phyloP scores from a whole-genome alignment of 2,888 invertebrate species.

The Eucera pruinosa region DNA sequence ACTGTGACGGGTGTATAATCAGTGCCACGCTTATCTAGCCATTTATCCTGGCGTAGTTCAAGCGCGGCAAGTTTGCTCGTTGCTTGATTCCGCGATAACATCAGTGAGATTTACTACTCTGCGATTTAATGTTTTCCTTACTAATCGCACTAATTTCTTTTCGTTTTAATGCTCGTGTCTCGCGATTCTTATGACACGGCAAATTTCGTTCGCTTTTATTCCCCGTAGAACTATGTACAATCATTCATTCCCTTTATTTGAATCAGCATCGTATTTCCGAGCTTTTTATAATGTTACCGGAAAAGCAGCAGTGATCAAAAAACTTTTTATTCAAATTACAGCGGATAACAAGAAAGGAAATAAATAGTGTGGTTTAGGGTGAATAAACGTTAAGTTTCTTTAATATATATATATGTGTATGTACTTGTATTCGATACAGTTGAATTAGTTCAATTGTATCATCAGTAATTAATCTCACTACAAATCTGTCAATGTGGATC shows the following conservation, averaged over 20 bases:
- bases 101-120: neutral
- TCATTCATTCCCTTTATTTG: too few species aligned
- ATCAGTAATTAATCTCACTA: too few species aligned
- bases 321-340: neutral
- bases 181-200: neutral
- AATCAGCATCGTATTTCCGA: too few species aligned
- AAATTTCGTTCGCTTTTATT: neutral
- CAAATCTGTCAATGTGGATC: too few species aligned
- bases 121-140: neutral
- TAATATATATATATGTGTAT: too few species aligned
- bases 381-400: too few species aligned
- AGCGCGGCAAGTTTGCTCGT: constrained; percentile 26
- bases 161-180: neutral
- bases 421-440: too few species aligned
- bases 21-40: constrained; percentile 36
- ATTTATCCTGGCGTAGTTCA: constrained; percentile 33
- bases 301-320: neutral
- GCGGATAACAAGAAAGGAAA: too few species aligned
- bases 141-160: constrained; percentile 2
- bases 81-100: constrained; percentile 21
- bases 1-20: constrained; percentile 42
- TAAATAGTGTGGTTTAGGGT: too few species aligned
- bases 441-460: too few species aligned
- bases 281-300: too few species aligned
- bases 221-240: neutral